Base-by-base conservation (phyloP, 1,140 invertebrate genomes). In the Camponotus floridanus region DNA sequence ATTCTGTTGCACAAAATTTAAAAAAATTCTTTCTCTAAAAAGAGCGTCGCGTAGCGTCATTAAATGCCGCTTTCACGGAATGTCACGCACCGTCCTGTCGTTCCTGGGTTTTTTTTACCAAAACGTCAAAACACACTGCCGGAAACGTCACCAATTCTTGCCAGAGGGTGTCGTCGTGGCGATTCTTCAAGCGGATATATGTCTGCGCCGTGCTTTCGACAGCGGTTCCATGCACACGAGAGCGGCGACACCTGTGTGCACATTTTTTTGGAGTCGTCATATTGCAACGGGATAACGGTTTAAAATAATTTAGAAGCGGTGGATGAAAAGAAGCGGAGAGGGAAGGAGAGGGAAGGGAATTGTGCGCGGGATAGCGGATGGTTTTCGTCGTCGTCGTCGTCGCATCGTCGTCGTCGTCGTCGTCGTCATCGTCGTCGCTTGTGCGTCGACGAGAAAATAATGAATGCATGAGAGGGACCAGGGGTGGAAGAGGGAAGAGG, bases 231-330 rank as follows among this genome's bases (percentile, higher is more conserved):
- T 26, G 5, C 48, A 59, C 48, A 67, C 71, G 26, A 68, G 42
- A 59, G 42, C 80, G 68, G 78, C 86, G 80, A 83, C 88, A 89
- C 76, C 80, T 90, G 89, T 57, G 57, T 31, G 65, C 42, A 42
- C 57, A 62, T 87, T 90, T 86, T 85, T 88, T 70, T 64, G 48
- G 45, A 26, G 55, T 57, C 88, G 89, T 87, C 80, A 87, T 86
- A 90, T 90, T 65, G 89, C 88, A 51, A 18, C 65, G 68, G 76
- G 39, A 87, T 71, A 85, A 90, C 88, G 86, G 68, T 90, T 90
- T 90, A 90, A 90, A 90, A 90, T 90, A 90, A 90, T 90, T 90
- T 90, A 90, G 80, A 90, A 78, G 59, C 80, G 51, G 1, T 39
- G 42, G 70, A 59, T 59, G 88, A 26, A 64, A 13, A 15, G 13